Evolutionary conservation across 2,888 invertebrate genomes (phyloP), one percentile per base, ranked within the genome.

Genomic region (Timema podura): DNA sequence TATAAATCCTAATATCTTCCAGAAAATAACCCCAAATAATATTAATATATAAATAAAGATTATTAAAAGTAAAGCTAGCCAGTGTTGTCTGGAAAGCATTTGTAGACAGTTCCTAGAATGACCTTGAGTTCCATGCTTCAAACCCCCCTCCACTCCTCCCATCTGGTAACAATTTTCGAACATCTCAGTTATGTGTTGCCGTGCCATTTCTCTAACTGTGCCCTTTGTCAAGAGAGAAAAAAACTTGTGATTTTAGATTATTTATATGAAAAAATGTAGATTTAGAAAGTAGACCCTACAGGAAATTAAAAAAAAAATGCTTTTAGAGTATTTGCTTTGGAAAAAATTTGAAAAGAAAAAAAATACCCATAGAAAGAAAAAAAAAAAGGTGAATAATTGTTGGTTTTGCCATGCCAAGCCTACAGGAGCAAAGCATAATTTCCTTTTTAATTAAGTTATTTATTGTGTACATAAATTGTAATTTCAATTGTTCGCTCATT

Each of bases 191-290:
- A 57, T 70, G 68, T 66, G 70, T 68, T 69, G 72, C 71, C 67
- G 73, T 74, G 74, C 74, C 74, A 74, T 74, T 73, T 74, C 74
- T 74, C 71, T 70, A 74, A 73, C 71, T 70, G 68, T 70, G 71
- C 71, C 72, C 68, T 68, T 70, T 67, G 71, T 70, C 68, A 66
- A 70, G 68, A 61, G 46, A 71, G 69, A 71, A 71, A 72, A 71
- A 71, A 74, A 72, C 72, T 73, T 73, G 73, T 73, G 74, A 74
- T 74, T 74, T 72, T 74, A 74, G 74, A 73, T 73, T 74, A 74
- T 74, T 74, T 74, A 74, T 74, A 74, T 73, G 73, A 74, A 74
- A 30, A 73, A 66, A 65, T 70, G 73, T 72, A 74, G 71, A 57
- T 71, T 73, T 73, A 74, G 74, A 57, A 68, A 70, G 68, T 71